Percentiles rank a stretch among this genome's conserved stretches.
phyloP scores from a whole-genome alignment of 2,113 vertebrate genomes.

The Ammospiza nelsoni region DNA sequence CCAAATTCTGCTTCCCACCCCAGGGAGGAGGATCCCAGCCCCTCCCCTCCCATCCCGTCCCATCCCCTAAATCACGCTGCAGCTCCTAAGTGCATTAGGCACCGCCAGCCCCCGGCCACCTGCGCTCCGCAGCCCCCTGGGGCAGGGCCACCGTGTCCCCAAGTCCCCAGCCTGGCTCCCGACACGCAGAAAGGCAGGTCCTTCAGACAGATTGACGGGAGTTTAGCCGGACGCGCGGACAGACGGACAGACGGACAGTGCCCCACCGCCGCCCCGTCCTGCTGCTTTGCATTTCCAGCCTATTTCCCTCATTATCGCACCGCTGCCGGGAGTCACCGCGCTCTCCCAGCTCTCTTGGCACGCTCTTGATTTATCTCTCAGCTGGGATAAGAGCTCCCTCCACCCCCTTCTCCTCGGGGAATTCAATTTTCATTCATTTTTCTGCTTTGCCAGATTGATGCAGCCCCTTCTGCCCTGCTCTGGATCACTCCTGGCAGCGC shows the following conservation, averaged over 20 bases:
- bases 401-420: conserved; percentile 62
- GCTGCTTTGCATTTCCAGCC: conserved; percentile 66
- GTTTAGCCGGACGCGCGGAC: neutral
- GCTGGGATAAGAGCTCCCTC: conserved; percentile 68
- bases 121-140: neutral
- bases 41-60: neutral
- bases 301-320: conserved; percentile 74
- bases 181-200: neutral
- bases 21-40: neutral
- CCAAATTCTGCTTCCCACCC: neutral
- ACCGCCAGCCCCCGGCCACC: neutral
- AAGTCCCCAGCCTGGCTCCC: neutral
- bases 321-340: conserved; percentile 44
- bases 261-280: neutral
- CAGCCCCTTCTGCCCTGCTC: conserved; percentile 71
- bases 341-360: conserved; percentile 21
- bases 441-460: conserved; percentile 75
- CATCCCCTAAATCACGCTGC: neutral
- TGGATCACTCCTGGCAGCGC: conserved; percentile 53
- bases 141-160: neutral
- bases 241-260: neutral
- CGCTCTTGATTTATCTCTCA: conserved; percentile 79
- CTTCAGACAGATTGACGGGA: neutral
- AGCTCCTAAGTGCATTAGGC: conserved; percentile 12
- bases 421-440: conserved; percentile 85